Conservation (phyloP, 2,888 invertebrate genomes). For the Ypsolopha sequella region DNA sequence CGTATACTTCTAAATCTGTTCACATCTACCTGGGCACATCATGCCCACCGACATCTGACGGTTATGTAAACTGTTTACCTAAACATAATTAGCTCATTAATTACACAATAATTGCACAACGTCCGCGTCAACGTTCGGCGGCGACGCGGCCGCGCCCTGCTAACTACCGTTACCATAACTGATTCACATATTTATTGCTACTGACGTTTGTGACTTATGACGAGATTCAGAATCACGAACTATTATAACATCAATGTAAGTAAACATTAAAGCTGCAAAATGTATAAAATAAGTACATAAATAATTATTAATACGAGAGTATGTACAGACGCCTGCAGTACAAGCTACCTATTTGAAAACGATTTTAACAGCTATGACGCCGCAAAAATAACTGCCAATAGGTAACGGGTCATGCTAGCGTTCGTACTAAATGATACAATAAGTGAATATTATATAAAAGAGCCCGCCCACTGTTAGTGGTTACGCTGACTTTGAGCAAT, state of each 20-base stretch:
- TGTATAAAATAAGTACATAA: slow-evolving; percentile 65
- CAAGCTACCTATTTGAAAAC: no score
- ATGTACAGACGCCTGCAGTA: no score
- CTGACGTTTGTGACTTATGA: slow-evolving; percentile 69
- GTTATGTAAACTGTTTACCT: slow-evolving; percentile 14
- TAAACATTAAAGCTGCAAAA: slow-evolving; percentile 70
- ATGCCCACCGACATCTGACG: neutral
- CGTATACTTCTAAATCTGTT: neutral
- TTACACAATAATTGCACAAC: slow-evolving; percentile 25
- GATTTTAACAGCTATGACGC: no score
- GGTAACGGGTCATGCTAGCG: no score
- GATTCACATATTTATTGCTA: slow-evolving; percentile 61
- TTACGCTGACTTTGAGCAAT: slow-evolving; percentile 59
- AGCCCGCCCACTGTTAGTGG: slow-evolving; percentile 35
- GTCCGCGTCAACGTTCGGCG: slow-evolving; percentile 17
- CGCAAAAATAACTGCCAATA: no score
- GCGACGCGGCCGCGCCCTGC: slow-evolving; percentile 29
- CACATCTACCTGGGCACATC: neutral
- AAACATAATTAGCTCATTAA: slow-evolving; percentile 39
- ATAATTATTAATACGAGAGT: slow-evolving; percentile 57
- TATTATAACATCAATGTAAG: slow-evolving; percentile 69
- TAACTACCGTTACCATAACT: slow-evolving; percentile 48
- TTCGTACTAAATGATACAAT: slow-evolving; percentile 42
- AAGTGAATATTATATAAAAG: slow-evolving; percentile 38
- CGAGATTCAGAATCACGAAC: slow-evolving; percentile 71